Percentiles rank a stretch among this genome's conserved stretches.
Evolutionary conservation across 2,888 invertebrate genomes (phyloP).

Genomic region (Cinara cedri): DNA sequence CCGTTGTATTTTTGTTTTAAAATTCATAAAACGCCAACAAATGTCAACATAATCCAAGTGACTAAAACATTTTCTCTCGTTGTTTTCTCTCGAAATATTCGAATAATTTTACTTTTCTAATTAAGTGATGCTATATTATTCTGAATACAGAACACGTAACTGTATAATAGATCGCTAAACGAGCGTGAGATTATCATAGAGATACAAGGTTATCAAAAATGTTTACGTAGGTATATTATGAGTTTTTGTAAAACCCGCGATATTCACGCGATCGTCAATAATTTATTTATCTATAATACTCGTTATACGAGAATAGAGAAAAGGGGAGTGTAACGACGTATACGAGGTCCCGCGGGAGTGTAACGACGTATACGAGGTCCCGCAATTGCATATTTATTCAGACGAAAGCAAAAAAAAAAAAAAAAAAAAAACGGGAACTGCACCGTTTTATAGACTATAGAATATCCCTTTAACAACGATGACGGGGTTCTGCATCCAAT

Average conservation of each 20-base stretch:
- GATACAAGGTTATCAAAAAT: conserved; percentile 10
- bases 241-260: not conserved
- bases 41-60: too few relatives aligned
- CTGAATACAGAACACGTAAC: too few relatives aligned
- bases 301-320: not conserved
- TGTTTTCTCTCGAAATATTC: too few relatives aligned
- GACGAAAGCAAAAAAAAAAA: not conserved
- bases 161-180: not conserved
- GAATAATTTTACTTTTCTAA: too few relatives aligned
- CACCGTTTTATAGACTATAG: conserved; percentile 22
- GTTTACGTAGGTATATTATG: too few relatives aligned
- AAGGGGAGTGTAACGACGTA: not conserved
- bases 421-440: conserved; percentile 23
- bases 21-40: too few relatives aligned
- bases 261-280: conserved; percentile 36
- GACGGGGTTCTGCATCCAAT: not conserved
- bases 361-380: conserved; percentile 7
- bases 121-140: too few relatives aligned
- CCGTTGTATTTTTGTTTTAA: too few relatives aligned
- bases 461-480: conserved; percentile 27
- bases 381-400: conserved; percentile 45
- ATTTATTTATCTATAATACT: conserved; percentile 37
- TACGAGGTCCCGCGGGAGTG: not conserved
- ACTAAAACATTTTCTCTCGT: too few relatives aligned
- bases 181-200: not conserved